A percentile compares a stretch with the other conserved stretches of the same genome.
phyloP scores from a whole-genome alignment of 2,113 vertebrate genomes.

The Orycteropus afer region DNA sequence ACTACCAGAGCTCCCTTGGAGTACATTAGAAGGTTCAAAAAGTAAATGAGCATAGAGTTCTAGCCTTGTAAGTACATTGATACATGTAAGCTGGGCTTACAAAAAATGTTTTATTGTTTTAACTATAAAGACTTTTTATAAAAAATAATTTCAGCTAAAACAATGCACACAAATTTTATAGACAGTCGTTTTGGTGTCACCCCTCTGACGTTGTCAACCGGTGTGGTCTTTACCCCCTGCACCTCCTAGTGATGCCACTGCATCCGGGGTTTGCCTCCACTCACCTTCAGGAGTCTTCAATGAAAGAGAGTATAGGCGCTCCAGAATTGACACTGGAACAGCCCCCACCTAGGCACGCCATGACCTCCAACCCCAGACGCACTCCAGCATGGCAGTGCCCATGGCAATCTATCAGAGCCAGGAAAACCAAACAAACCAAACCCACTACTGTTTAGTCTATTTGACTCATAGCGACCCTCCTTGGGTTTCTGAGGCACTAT shows the following conservation, averaged over 20 bases:
- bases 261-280: fast-evolving
- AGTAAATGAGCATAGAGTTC: too few species aligned
- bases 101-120: too few species aligned
- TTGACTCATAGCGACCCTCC: too few species aligned
- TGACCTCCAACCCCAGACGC: not conserved
- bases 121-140: not conserved
- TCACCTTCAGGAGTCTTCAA: not conserved
- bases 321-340: not conserved
- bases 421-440: too few species aligned
- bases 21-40: too few species aligned
- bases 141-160: not conserved
- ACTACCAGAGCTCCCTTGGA: too few species aligned
- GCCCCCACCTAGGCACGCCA: not conserved
- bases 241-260: too few species aligned
- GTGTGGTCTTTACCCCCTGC: too few species aligned
- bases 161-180: not conserved
- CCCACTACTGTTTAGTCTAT: too few species aligned
- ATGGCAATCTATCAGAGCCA: fast-evolving
- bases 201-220: not conserved
- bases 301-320: not conserved
- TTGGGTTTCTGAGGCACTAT: too few species aligned
- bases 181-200: not conserved
- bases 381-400: not conserved
- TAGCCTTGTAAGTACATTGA: too few species aligned
- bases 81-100: too few species aligned